Percentiles rank a stretch among this genome's conserved stretches.
These are phyloP conservation scores for Acyrthosiphon pisum DNA, from an alignment of 1,140 invertebrate genomes.

Conservation along the genomic window DNA sequence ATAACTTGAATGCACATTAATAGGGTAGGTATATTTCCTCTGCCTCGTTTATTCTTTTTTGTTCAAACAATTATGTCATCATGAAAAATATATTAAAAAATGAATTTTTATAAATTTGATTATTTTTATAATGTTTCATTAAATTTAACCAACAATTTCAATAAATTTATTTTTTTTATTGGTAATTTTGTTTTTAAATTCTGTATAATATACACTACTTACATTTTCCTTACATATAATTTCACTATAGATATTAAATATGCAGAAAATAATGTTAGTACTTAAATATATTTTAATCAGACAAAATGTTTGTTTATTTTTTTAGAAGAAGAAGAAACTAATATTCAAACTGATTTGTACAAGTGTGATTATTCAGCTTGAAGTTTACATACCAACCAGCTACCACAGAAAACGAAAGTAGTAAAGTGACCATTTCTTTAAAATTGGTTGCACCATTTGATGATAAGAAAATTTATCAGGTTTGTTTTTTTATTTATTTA, in stretches of 20 bases:
- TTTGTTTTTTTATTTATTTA: constrained; percentile 3
- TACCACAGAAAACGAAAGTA: neutral
- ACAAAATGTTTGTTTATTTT: neutral
- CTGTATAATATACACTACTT: too few species aligned
- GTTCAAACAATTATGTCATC: too few species aligned
- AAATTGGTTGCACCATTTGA: neutral
- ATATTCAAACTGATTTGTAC: neutral
- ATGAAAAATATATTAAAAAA: too few species aligned
- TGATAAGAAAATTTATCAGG: neutral
- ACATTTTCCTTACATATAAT: neutral
- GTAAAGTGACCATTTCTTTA: neutral
- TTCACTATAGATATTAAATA: neutral
- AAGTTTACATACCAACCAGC: neutral
- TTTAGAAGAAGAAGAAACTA: neutral
- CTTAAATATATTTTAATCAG: neutral
- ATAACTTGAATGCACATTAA: too few species aligned
- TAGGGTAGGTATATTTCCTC: too few species aligned
- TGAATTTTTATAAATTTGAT: too few species aligned
- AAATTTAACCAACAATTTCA: neutral
- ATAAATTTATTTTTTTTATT: neutral
- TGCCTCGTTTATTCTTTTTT: too few species aligned
- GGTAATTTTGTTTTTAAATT: too few species aligned
- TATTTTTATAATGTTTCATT: neutral
- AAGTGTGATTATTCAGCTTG: neutral
- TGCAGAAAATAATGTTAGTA: neutral